Conservation (phyloP, 1,140 invertebrate species). For the Leguminivora glycinivorella region DNA sequence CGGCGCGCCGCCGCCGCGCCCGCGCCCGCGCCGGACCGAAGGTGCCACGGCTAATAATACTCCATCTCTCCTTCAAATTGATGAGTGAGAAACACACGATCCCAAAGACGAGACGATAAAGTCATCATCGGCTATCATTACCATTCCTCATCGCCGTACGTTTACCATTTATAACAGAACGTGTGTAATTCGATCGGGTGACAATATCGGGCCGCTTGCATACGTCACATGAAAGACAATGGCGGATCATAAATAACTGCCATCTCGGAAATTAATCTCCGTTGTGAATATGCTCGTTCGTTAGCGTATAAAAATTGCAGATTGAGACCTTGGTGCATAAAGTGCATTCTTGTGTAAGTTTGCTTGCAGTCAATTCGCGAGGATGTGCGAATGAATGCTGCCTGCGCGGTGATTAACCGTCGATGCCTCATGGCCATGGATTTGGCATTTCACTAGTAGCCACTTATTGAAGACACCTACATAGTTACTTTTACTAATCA, state of each 20-base stretch:
- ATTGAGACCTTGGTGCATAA: conserved; percentile 63
- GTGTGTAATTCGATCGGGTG: conserved; percentile 55
- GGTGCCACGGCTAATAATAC: conserved; percentile 6
- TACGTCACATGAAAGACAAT: conserved; percentile 72
- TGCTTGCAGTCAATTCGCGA: conserved; percentile 66
- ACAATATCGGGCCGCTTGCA: conserved; percentile 45
- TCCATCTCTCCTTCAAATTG: conserved; percentile 4
- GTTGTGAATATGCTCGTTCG: conserved; percentile 57
- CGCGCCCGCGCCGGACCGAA: not conserved
- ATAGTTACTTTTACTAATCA: no score
- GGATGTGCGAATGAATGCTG: conserved; percentile 64
- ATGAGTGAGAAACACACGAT: conserved; percentile 5
- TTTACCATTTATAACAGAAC: conserved; percentile 30
- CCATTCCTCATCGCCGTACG: not conserved
- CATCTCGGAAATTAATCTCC: conserved; percentile 75
- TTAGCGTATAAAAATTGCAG: conserved; percentile 70
- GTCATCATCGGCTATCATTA: conserved; percentile 12
- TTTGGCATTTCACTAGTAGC: conserved; percentile 40
- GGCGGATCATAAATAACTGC: conserved; percentile 73
- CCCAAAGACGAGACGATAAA: conserved; percentile 6
- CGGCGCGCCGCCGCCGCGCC: not conserved
- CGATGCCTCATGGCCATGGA: conserved; percentile 34
- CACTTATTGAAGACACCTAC: no score
- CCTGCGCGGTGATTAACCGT: conserved; percentile 40
- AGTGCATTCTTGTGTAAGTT: conserved; percentile 76